Evolutionary conservation across 2,888 invertebrate species (phyloP).

Genomic region (Tipula helvola): DNA sequence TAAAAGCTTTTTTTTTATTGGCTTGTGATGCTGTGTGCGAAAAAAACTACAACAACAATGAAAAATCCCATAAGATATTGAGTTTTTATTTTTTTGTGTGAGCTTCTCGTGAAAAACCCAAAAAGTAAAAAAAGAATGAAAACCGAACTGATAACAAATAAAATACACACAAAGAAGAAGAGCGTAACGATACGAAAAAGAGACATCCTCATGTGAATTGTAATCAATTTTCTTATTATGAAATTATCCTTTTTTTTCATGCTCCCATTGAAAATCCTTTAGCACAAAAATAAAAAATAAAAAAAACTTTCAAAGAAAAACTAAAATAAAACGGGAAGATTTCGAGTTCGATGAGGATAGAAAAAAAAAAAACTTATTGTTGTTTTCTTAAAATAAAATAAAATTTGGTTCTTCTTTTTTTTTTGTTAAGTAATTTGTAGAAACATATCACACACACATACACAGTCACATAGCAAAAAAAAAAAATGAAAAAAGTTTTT

Average conservation of each 20-base stretch:
- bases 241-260: neutral
- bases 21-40: neutral
- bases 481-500: neutral
- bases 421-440: neutral
- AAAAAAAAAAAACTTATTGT: neutral
- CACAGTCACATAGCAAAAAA: neutral
- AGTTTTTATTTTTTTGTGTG: neutral
- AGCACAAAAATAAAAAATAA: neutral
- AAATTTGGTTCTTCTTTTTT: neutral
- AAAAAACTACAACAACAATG: neutral
- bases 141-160: neutral
- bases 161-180: neutral
- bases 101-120: neutral
- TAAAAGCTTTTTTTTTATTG: neutral
- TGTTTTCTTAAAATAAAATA: neutral
- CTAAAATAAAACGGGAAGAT: neutral
- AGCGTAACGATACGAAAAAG: neutral
- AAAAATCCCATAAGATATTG: neutral
- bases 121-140: neutral
- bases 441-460: neutral
- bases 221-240: constrained; percentile 4
- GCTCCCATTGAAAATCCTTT: neutral
- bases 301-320: neutral
- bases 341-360: neutral
- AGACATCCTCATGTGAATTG: neutral